Evolutionary conservation across 2,797 vertebrate species (phyloP), one percentile per base, ranked within the genome.

Genomic region (Zenarchopterus dispar): DNA sequence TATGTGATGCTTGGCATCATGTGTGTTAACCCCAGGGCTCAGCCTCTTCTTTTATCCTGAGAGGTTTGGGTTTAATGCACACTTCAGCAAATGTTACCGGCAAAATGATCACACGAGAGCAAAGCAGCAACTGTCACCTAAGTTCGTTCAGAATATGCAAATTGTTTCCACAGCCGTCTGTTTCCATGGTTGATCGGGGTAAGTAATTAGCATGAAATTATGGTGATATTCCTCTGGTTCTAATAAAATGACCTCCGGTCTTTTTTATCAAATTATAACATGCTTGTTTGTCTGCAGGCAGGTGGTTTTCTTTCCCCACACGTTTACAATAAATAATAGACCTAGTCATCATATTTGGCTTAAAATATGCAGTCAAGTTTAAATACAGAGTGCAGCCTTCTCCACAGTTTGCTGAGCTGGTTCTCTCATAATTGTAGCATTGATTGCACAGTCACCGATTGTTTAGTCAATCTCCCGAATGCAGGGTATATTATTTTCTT

Each of bases 101-200:
- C 95, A 93, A 92, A 92, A 96, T 95, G 94, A 95, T 93, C 84
- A 88, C 75, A 82, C 67, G 88, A 86, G 81, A 92, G 56, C 51
- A 77, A 95, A 94, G 95, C 95, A 93, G 94, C 94, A 97, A 97
- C 95, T 98, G 97, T 94, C 96, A 98, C 96, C 95, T 96, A 97
- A 97, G 95, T 96, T 95, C 94, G 96, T 96, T 94, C 96, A 97
- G 96, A 98, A 98, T 97, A 98, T 98, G 96, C 96, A 96, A 74
- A 84, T 79, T 91, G 89, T 89, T 81, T 56, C 86, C 90, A 89
- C 89, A 90, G 76, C 85, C 87, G 90, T 90, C 75, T 82, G 55
- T 91, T 76, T 63, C 88, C 91, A 88, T 64, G 77, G 81, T 79
- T 73, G 86, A 89, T 91, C 93, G 85, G 94, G 96, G 88, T 92